A percentile compares a stretch with the other conserved stretches of the same genome.
These are phyloP conservation scores for Podotricha telesiphe DNA, from an alignment of 2,888 invertebrate genomes.

Conservation along the genomic window DNA sequence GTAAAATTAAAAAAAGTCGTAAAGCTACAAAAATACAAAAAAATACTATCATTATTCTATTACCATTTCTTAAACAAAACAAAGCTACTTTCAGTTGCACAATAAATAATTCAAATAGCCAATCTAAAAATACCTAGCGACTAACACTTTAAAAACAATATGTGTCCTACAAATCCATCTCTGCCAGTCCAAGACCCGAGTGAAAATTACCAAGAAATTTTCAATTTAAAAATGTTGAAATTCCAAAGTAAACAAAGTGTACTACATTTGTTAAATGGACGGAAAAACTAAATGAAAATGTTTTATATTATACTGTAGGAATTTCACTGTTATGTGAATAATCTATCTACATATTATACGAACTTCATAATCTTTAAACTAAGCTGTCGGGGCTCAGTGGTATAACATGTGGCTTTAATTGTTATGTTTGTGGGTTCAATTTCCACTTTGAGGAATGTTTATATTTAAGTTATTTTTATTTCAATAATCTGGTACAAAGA, in stretches of 20 bases:
- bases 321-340: background rate
- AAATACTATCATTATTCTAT: background rate
- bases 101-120: conserved; percentile 43
- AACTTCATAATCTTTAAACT: too few species aligned
- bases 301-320: conserved; percentile 12
- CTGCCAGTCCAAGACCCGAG: conserved; percentile 37
- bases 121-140: conserved; percentile 39
- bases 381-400: too few species aligned
- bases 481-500: too few species aligned
- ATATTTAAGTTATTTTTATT: too few species aligned
- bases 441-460: too few species aligned
- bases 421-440: too few species aligned
- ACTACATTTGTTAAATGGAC: conserved; percentile 31
- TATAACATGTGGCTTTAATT: too few species aligned
- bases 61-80: background rate
- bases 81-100: background rate
- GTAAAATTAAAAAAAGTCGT: too few species aligned
- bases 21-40: too few species aligned
- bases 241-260: conserved; percentile 34
- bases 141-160: conserved; percentile 39
- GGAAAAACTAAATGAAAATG: conserved; percentile 20
- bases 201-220: conserved; percentile 37
- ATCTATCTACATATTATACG: background rate
- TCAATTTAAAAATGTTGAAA: conserved; percentile 38
- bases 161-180: conserved; percentile 41